phyloP scores from a whole-genome alignment of 2,797 vertebrate species.

The Petrocephalus schoutedeni region DNA sequence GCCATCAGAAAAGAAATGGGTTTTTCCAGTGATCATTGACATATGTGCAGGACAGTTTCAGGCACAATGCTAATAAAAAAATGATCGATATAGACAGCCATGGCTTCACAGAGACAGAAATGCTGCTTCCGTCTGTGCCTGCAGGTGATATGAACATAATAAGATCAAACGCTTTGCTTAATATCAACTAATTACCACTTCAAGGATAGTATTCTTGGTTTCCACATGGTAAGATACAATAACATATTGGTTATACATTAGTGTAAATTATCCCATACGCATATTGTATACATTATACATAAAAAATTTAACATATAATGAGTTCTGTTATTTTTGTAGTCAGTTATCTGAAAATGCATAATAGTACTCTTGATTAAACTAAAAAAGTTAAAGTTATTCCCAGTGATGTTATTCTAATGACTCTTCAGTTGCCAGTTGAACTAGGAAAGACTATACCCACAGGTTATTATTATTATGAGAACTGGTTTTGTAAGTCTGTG shows the following conservation, averaged over 20 bases:
- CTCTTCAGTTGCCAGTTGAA: not conserved
- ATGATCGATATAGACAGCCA: not conserved
- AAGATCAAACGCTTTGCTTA: not conserved
- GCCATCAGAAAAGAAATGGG: not conserved
- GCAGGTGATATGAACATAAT: not conserved
- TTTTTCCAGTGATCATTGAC: not conserved
- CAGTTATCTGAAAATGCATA: not conserved
- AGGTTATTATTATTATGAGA: not conserved
- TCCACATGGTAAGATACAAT: not conserved
- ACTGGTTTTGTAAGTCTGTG: not conserved
- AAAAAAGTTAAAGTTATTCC: not conserved
- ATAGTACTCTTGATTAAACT: not conserved
- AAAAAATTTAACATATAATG: not conserved
- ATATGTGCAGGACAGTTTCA: not conserved
- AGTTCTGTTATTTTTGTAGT: not conserved
- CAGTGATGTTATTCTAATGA: not conserved
- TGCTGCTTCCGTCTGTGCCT: not conserved
- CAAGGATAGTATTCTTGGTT: not conserved
- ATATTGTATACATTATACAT: not conserved
- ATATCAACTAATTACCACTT: not conserved
- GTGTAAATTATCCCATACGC: not conserved
- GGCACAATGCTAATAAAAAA: not conserved
- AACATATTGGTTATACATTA: not conserved
- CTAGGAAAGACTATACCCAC: not conserved
- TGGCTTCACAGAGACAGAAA: not conserved